Evolutionary conservation across 2,888 invertebrate genomes (phyloP), one percentile per base, ranked within the genome.

Genomic region (Hirtodrosophila histrioides): DNA sequence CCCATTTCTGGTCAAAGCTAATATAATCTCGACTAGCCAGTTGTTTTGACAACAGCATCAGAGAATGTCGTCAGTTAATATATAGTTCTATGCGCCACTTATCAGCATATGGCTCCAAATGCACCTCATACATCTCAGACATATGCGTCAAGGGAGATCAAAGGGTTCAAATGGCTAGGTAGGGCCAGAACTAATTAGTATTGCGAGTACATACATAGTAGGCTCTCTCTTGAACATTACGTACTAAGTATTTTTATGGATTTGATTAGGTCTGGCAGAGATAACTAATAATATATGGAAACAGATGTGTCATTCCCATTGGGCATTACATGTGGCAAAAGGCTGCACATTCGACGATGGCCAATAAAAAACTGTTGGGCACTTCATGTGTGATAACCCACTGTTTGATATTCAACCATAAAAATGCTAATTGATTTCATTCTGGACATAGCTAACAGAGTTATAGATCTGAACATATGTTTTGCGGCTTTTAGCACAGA

Each of bases 1-100:
- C 33, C 43, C 35, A 74, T 60, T 61, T 46, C 48, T 63, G 51
- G 36, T 67, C 69, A 73, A 66, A 76, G 69, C 39, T 67, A 40
- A 44, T 41, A 43, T 65, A 63, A 75, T 58, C 66, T 58, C 57
- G 48, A 48, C 1, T 2, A 17, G 17, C 2, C 17, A 17, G 17
- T 17, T 17, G 17, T 40, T 35, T 31, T 4, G 27, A 27, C 4
- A 27, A 27, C 27, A 27, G 27, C 6, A 5, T 27, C 4, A 27
- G 4, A 27, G 27, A 5, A 27, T 27, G 27, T 27, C 6, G 27
- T 5, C 6, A 27, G 6, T 27, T 27, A 27, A 17, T 17, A 17
- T 17, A 17, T 17, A 17, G 17, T 17, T 17, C 17, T 17, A 17
- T 17, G 17, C 17, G 17, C 17, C 6, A 27, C 4, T 57, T 62